Base-by-base conservation (phyloP, 2,113 vertebrate species). In the Meles meles region DNA sequence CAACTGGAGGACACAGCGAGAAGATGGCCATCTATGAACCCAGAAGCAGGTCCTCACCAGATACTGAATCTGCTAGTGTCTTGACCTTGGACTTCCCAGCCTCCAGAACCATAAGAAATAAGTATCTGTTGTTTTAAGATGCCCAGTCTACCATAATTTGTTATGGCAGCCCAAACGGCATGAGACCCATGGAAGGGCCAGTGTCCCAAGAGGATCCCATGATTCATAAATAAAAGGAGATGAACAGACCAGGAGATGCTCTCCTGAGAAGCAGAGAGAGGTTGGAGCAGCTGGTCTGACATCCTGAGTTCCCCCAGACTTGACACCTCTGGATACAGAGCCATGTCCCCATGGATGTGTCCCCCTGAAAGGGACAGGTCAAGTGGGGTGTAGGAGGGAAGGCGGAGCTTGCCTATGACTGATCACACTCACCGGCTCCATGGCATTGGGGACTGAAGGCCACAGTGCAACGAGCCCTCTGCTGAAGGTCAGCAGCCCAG, bases 261-360 rank as follows among this genome's bases (percentile, higher is more conserved):
- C 42, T 83, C 42, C 23, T 10, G 49, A 61, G 80, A 49, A 92
- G 31, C 10, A 21, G 29, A 42, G 21, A 37, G 37, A 37, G 17
- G 14, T 59, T 72, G 37, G 42, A 55, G 52, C 3, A 7, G 31
- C 13, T 0, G 5, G 55, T 14, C 34, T 4, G 3, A 2, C 1
- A 11, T 13, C 34, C 61, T 49, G 44, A 4, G 3, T 7, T 37
- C 18, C 9, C 25, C 5, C 18, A 52, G 37, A 76, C 25, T 9
- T 12, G 20, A 44, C 27, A 74, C 9, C 21, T 21, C 49, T 27
- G 8, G 37, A 34, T 20, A 47, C 15, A 15, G 14, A 42, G 72
- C 39, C 39, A 29, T 29, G 74, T 31, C 27, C 42, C 42, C 42
- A 31, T 27, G 74, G 4, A 29, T 67, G 14, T 12, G 20, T n/a